These are phyloP conservation scores for Eilema griseolum DNA, from an alignment of 2,888 invertebrate species.

Conservation along the genomic window DNA sequence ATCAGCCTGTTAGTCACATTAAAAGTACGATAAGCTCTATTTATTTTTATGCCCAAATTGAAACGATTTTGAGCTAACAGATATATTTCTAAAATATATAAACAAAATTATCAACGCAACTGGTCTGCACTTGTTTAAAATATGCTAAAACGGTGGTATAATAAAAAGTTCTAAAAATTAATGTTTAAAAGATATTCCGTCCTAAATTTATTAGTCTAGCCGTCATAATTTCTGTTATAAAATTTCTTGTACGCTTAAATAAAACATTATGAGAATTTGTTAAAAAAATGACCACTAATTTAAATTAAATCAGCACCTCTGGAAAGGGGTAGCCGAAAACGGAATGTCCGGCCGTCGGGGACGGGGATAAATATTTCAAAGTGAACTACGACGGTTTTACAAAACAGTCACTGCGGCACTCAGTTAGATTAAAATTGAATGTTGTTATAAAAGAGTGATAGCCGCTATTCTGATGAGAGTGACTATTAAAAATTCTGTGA, in stretches of 20 bases:
- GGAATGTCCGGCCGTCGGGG: constrained; percentile 52
- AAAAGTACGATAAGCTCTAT: neutral
- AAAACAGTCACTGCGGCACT: constrained; percentile 68
- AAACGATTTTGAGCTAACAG: neutral
- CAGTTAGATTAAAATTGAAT: constrained; percentile 79
- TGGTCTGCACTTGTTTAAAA: neutral
- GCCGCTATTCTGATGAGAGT: constrained; percentile 42
- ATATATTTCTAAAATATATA: neutral
- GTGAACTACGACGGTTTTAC: constrained; percentile 57
- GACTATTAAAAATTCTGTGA: constrained; percentile 39
- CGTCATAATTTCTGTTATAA: constrained; percentile 19
- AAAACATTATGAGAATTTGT: constrained; percentile 26
- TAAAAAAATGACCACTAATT: constrained; percentile 24
- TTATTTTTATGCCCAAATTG: neutral
- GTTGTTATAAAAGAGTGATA: constrained; percentile 64
- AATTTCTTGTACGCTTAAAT: constrained; percentile 23
- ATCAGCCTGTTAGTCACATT: neutral
- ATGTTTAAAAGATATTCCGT: constrained; percentile 22
- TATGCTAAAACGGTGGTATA: neutral
- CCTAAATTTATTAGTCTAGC: constrained; percentile 28
- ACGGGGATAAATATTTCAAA: constrained; percentile 54
- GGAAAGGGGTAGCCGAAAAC: constrained; percentile 43
- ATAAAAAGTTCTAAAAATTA: constrained; percentile 28
- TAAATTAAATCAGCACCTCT: constrained; percentile 21
- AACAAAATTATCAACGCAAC: neutral